Percentiles rank a stretch among this genome's conserved stretches.
Evolutionary conservation across 2,888 invertebrate genomes (phyloP).

Genomic region (Cephus pulcher): DNA sequence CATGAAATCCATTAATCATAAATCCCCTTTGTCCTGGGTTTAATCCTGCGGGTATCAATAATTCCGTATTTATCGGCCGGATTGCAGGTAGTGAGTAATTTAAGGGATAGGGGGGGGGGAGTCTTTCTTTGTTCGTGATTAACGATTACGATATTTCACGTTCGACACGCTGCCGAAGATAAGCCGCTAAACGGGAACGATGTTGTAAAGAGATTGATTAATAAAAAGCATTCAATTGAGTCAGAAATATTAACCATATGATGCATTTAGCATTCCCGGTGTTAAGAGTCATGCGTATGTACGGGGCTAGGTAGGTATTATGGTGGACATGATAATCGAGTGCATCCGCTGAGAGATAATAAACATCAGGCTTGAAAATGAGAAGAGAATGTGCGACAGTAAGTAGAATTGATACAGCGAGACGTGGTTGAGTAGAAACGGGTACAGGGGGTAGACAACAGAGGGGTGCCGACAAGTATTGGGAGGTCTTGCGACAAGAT

Average conservation of each 20-base stretch:
- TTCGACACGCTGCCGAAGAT: not conserved
- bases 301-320: not conserved
- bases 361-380: not conserved
- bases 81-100: not conserved
- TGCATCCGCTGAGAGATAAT: slow-evolving; percentile 23
- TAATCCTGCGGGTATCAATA: too few species aligned
- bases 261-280: slow-evolving; percentile 22
- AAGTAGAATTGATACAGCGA: not conserved
- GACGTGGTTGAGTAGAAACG: not conserved
- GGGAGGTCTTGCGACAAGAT: not conserved
- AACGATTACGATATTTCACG: not conserved
- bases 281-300: slow-evolving; percentile 14
- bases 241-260: not conserved
- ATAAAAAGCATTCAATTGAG: not conserved
- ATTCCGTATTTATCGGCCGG: not conserved
- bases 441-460: too few species aligned
- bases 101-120: not conserved
- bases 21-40: not conserved
- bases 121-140: not conserved
- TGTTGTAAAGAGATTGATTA: not conserved
- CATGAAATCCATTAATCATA: not conserved
- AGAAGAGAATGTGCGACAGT: not conserved
- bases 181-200: not conserved
- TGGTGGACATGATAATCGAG: slow-evolving; percentile 32
- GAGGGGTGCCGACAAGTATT: not conserved